These are phyloP conservation scores for Syngnathus rostellatus DNA, from an alignment of 2,797 vertebrate genomes.

Conservation along the genomic window DNA sequence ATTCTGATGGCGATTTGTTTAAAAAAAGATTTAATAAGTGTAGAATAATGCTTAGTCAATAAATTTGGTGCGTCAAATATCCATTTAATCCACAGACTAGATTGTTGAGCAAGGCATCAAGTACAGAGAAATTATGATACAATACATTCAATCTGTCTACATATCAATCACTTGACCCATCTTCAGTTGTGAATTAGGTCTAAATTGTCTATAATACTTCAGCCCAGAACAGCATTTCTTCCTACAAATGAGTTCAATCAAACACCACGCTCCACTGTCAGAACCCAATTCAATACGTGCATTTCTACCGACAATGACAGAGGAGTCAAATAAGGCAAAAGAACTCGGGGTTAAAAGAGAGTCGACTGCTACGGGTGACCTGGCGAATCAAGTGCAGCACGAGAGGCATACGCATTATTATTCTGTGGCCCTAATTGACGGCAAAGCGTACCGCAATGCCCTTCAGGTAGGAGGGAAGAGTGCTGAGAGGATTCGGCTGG, in stretches of 20 bases:
- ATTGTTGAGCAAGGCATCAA: no score
- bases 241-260: neutral
- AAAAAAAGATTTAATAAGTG: neutral
- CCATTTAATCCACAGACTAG: no score
- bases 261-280: neutral
- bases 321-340: neutral
- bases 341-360: neutral
- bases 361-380: slow-evolving; percentile 15
- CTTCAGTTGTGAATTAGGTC: neutral
- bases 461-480: slow-evolving; percentile 49
- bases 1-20: no score
- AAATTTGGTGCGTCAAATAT: neutral
- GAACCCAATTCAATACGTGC: neutral
- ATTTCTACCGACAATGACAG: neutral
- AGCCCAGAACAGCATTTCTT: neutral
- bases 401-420: slow-evolving; percentile 24
- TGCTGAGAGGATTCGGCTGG: slow-evolving; percentile 53
- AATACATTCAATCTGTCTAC: neutral
- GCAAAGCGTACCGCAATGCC: slow-evolving; percentile 57
- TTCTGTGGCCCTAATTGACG: slow-evolving; percentile 39
- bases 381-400: slow-evolving; percentile 11
- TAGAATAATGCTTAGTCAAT: neutral
- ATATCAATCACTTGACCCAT: neutral
- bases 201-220: neutral
- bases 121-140: no score